Percentiles rank a stretch among this genome's conserved stretches.
These are phyloP conservation scores for Hirudo medicinalis DNA, from an alignment of 1,140 invertebrate genomes.

Conservation along the genomic window DNA sequence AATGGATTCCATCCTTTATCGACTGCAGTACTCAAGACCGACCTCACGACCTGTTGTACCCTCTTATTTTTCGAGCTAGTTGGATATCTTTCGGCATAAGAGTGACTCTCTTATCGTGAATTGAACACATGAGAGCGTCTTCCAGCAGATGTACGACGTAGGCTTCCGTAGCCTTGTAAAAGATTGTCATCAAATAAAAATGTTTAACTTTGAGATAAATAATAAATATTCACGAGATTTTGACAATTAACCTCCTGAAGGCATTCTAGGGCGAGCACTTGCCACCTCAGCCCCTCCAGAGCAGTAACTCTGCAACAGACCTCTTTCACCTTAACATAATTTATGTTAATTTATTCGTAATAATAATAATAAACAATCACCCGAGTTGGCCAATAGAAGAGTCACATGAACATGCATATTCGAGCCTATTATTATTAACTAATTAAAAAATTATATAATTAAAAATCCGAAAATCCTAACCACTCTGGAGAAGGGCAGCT, in stretches of 20 bases:
- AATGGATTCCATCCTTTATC: too few relatives aligned
- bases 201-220: too few relatives aligned
- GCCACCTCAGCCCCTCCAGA: slow-evolving; percentile 15
- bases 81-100: too few relatives aligned
- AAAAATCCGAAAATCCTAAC: slow-evolving; percentile 44
- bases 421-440: neutral
- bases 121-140: too few relatives aligned
- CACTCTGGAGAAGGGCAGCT: slow-evolving; percentile 67
- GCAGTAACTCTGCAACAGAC: neutral
- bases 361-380: neutral
- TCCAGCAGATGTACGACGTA: too few relatives aligned
- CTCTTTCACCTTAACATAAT: slow-evolving; percentile 18
- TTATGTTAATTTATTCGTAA: neutral
- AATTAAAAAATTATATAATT: neutral
- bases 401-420: neutral
- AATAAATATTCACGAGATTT: too few relatives aligned
- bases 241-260: slow-evolving; percentile 15
- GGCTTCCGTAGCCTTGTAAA: too few relatives aligned
- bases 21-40: too few relatives aligned
- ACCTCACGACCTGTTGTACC: too few relatives aligned
- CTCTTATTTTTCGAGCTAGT: too few relatives aligned
- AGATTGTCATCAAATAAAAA: too few relatives aligned
- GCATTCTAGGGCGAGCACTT: slow-evolving; percentile 16
- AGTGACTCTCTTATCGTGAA: too few relatives aligned
- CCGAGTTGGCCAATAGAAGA: neutral